Percentiles rank a stretch among this genome's conserved stretches.
Conservation (phyloP, 1,140 invertebrate species). For the Mya arenaria region DNA sequence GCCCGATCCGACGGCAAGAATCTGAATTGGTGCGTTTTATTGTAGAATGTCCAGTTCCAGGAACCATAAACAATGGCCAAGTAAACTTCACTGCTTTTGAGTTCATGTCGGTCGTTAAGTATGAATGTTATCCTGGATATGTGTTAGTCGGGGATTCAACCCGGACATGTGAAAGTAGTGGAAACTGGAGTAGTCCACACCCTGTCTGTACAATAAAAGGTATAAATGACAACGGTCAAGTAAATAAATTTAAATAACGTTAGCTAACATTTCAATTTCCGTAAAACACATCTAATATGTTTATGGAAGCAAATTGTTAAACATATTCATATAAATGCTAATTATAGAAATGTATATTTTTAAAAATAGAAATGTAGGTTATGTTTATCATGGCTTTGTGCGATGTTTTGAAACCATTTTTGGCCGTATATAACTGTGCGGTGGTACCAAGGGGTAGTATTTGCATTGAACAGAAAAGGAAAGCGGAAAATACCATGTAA, state of each 20-base stretch:
- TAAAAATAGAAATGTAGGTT: too few relatives aligned
- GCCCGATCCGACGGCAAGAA: too few relatives aligned
- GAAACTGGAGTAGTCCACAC: neutral
- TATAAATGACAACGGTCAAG: neutral
- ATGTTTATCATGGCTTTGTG: too few relatives aligned
- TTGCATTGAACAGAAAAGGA: too few relatives aligned
- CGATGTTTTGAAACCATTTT: too few relatives aligned
- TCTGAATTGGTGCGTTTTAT: neutral
- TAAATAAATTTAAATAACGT: neutral
- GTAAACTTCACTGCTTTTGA: neutral
- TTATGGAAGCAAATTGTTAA: neutral
- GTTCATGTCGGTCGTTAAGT: neutral
- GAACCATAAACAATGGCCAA: neutral
- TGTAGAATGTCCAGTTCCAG: neutral
- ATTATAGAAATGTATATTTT: too few relatives aligned
- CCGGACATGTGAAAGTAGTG: neutral
- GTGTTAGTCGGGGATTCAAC: neutral
- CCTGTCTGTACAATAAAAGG: neutral
- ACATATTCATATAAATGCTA: neutral
- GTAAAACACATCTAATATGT: neutral
- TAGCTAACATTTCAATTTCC: neutral
- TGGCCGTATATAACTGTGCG: too few relatives aligned
- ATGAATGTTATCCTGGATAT: neutral
- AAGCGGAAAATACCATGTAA: too few relatives aligned
- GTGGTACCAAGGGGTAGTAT: too few relatives aligned